phyloP scores from a whole-genome alignment of 2,113 vertebrate species.

The Chaetura pelagica region DNA sequence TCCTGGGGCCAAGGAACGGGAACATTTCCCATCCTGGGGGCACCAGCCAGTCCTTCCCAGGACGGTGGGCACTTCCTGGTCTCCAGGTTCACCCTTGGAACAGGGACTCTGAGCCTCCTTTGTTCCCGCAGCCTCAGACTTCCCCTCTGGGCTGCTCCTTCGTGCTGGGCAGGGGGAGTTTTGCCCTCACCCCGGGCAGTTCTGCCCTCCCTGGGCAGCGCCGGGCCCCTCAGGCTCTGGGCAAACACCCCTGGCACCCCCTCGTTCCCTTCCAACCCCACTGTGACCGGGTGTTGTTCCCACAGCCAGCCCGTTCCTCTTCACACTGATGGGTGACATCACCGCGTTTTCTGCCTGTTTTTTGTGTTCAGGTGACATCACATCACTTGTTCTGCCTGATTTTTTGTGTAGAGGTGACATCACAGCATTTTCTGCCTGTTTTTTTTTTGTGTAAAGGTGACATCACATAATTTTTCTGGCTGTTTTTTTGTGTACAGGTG shows the following conservation, averaged over 20 bases:
- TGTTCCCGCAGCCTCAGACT: not conserved
- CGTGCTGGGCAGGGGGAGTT: not conserved
- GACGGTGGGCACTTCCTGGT: not conserved
- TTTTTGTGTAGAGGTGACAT: not conserved
- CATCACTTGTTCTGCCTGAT: not conserved
- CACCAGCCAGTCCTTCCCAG: no score
- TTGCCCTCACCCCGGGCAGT: fast-evolving
- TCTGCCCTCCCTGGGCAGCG: not conserved
- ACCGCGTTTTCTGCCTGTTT: not conserved
- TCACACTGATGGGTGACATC: no score
- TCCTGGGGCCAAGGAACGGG: no score
- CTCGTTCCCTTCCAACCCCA: fast-evolving
- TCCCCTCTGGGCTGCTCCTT: not conserved
- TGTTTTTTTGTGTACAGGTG: no score
- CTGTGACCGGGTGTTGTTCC: not conserved
- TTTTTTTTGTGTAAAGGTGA: slow-evolving; percentile 44
- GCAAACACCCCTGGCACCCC: no score
- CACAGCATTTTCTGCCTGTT: not conserved
- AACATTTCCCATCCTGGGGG: no score
- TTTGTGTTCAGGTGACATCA: slow-evolving; percentile 39
- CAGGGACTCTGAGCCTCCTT: not conserved
- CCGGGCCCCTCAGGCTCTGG: no score
- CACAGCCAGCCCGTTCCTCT: not conserved
- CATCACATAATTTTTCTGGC: slow-evolving; percentile 28
- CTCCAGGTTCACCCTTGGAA: not conserved